These are phyloP conservation scores for Irena cyanogastra DNA, from an alignment of 2,113 vertebrate genomes.

Conservation along the genomic window DNA sequence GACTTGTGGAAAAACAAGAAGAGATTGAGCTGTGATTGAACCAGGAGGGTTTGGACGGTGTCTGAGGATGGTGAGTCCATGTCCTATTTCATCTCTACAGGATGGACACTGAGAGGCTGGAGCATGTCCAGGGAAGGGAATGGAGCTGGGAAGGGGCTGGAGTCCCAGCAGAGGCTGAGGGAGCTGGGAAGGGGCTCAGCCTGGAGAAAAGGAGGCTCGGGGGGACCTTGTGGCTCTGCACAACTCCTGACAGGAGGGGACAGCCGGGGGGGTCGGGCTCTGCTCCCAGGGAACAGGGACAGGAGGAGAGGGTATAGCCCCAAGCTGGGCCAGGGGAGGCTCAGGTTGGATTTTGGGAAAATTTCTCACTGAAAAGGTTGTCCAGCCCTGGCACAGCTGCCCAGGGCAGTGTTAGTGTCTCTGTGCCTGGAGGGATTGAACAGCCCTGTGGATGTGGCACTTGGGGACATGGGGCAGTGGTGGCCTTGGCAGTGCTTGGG, in stretches of 20 bases:
- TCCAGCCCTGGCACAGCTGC: neutral
- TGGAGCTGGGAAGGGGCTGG: neutral
- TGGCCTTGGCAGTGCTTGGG: neutral
- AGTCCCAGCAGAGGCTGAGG: neutral
- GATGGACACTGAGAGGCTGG: neutral
- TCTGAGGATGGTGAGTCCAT: slow-evolving; percentile 53
- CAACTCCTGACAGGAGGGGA: neutral
- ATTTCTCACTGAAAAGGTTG: neutral
- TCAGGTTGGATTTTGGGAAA: accelerated
- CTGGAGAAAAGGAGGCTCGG: neutral
- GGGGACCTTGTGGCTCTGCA: neutral
- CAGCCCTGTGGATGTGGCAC: neutral
- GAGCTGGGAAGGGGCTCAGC: neutral
- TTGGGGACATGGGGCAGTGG: neutral
- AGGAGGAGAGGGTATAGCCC: neutral
- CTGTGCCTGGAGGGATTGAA: neutral
- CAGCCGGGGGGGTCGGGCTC: neutral
- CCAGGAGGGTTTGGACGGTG: neutral
- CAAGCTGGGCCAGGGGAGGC: neutral
- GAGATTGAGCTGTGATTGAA: neutral
- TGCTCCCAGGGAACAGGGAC: neutral
- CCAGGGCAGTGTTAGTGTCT: neutral
- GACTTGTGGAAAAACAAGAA: neutral
- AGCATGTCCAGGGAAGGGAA: accelerated
- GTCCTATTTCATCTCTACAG: neutral